A percentile compares a stretch with the other conserved stretches of the same genome.
These are phyloP conservation scores for Carapus acus DNA, from an alignment of 2,797 vertebrate species.

Conservation along the genomic window DNA sequence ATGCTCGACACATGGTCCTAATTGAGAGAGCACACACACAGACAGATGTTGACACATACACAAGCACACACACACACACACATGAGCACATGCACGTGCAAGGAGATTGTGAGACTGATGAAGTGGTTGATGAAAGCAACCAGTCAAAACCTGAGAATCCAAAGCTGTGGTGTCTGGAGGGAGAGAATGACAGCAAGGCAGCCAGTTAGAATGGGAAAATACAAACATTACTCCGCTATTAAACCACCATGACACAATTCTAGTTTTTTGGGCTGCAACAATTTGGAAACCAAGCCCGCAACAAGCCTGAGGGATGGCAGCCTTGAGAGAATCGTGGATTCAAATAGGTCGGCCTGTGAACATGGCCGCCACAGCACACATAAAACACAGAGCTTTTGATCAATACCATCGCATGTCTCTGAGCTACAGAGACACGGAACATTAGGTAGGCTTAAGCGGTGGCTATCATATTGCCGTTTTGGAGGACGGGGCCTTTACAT, in stretches of 20 bases:
- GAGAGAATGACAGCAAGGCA: conserved; percentile 75
- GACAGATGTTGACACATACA: conserved; percentile 14
- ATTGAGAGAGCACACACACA: conserved; percentile 11
- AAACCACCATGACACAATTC: conserved; percentile 26
- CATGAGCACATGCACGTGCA: conserved; percentile 47
- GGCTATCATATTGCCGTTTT: conserved; percentile 45
- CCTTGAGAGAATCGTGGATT: conserved; percentile 18
- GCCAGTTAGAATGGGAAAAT: conserved; percentile 70
- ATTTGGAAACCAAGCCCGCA: conserved; percentile 39
- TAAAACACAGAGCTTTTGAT: conserved; percentile 19
- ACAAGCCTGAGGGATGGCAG: conserved; percentile 13
- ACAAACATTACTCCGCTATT: conserved; percentile 30
- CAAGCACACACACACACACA: conserved; percentile 1
- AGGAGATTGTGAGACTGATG: conserved; percentile 25
- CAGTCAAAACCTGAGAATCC: conserved; percentile 95
- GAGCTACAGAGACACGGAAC: conserved; percentile 32
- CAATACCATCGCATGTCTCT: conserved; percentile 17
- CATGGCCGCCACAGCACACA: conserved; percentile 13
- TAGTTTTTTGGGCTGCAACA: conserved; percentile 43
- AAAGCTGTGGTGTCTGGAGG: conserved; percentile 92
- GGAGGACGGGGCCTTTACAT: conserved; percentile 36
- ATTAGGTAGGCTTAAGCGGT: conserved; percentile 35
- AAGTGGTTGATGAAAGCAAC: conserved; percentile 54
- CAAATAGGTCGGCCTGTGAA: background rate
- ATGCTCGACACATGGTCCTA: background rate